Evolutionary conservation across 2,113 vertebrate species (phyloP).

Genomic region (Sturnira hondurensis): DNA sequence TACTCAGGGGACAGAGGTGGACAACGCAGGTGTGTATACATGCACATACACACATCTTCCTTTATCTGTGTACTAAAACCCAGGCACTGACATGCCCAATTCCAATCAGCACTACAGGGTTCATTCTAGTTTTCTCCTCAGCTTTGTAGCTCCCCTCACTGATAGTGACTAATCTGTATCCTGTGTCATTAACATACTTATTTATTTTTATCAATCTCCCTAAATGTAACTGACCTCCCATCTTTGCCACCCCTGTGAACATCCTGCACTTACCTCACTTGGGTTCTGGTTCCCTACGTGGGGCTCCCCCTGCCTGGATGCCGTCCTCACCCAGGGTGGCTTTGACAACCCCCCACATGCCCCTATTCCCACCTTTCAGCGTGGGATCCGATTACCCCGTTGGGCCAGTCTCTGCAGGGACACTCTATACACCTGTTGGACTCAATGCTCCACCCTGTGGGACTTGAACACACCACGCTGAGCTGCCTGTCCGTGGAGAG

Average conservation of each 20-base stretch:
- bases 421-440: no score
- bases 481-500: not conserved
- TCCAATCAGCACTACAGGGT: not conserved
- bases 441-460: no score
- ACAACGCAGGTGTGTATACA: rapidly evolving
- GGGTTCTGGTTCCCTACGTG: not conserved
- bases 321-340: not conserved
- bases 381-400: not conserved
- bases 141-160: not conserved
- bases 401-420: not conserved
- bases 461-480: rapidly evolving
- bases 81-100: not conserved
- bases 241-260: no score
- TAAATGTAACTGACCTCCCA: rapidly evolving
- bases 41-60: rapidly evolving
- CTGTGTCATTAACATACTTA: not conserved
- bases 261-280: rapidly evolving
- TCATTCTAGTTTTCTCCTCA: not conserved
- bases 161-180: not conserved
- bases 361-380: not conserved
- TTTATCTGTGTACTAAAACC: not conserved
- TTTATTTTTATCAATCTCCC: not conserved
- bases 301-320: rapidly evolving
- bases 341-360: no score
- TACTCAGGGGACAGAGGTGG: not conserved